Percentiles rank a stretch among this genome's conserved stretches.
Conservation (phyloP, 2,888 invertebrate genomes). For the Congeria kusceri region DNA sequence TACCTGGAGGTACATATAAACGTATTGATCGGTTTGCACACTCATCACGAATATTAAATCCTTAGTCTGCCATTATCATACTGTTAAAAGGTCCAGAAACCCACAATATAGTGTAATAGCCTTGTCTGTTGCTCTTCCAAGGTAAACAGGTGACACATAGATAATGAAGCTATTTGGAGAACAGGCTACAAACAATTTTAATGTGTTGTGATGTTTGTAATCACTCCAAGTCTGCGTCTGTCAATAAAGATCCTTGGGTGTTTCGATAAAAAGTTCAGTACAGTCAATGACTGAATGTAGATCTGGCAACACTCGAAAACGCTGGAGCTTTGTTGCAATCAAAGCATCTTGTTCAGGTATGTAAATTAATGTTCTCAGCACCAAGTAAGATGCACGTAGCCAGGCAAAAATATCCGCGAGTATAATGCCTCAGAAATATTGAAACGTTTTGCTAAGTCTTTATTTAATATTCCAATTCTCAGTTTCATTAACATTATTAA, state of each 20-base stretch:
- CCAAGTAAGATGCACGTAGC: constrained; percentile 32
- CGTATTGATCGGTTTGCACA: not conserved
- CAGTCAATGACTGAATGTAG: constrained; percentile 52
- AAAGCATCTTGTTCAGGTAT: constrained; percentile 40
- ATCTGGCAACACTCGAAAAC: constrained; percentile 31
- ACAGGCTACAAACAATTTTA: constrained; percentile 56
- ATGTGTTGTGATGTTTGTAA: constrained; percentile 68
- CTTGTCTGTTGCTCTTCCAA: constrained; percentile 61
- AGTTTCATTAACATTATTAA: constrained; percentile 49
- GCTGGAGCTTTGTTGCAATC: constrained; percentile 35
- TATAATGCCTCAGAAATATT: constrained; percentile 37
- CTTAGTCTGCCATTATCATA: constrained; percentile 64
- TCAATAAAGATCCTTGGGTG: constrained; percentile 50
- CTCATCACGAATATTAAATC: constrained; percentile 59
- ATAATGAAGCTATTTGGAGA: constrained; percentile 59
- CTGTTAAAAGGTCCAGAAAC: constrained; percentile 50
- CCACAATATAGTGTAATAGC: constrained; percentile 52
- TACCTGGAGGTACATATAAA: constrained; percentile 56
- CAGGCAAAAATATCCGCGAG: constrained; percentile 45
- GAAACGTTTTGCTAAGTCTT: constrained; percentile 52
- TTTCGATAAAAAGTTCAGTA: constrained; percentile 56
- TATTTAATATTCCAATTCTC: constrained; percentile 39
- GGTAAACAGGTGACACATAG: constrained; percentile 43
- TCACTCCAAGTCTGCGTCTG: constrained; percentile 60
- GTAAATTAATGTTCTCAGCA: constrained; percentile 30